Percentiles rank a stretch among this genome's conserved stretches.
Evolutionary conservation across 2,888 invertebrate genomes (phyloP).

Genomic region (Pegoplata infirma): DNA sequence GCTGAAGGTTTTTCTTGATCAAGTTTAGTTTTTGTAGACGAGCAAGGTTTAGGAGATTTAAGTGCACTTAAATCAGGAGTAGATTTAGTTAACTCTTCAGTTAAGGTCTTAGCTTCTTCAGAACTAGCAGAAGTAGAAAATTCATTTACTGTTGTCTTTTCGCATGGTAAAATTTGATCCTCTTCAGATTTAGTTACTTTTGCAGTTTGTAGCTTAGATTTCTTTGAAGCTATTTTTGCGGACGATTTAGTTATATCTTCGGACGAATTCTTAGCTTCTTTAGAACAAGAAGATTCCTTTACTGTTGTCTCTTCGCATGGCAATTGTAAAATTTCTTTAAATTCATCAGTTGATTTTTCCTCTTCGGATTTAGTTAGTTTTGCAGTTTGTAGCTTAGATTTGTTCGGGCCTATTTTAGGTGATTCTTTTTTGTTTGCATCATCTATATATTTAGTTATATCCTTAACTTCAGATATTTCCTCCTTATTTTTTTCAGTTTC

Average conservation of each 20-base stretch:
- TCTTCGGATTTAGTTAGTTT: no score
- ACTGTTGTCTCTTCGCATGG: no score
- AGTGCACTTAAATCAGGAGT: neutral
- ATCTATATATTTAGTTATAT: neutral
- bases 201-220: neutral
- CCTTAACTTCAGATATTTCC: neutral
- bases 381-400: neutral
- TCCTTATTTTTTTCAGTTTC: neutral
- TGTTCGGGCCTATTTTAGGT: neutral
- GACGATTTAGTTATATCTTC: no score
- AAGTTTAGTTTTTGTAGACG: neutral
- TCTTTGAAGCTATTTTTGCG: neutral
- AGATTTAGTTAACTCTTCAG: neutral
- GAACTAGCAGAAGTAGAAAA: neutral
- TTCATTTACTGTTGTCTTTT: no score
- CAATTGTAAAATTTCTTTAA: no score
- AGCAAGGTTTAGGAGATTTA: neutral
- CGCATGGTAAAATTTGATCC: no score
- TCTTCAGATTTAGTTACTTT: no score
- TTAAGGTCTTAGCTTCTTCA: no score
- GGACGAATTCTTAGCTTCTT: no score
- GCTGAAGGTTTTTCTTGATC: neutral
- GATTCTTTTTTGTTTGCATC: neutral
- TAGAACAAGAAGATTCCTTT: no score
- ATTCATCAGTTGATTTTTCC: no score